Evolutionary conservation across 2,888 invertebrate genomes (phyloP), one percentile per base, ranked within the genome.

Genomic region (Melinaea menophilus): DNA sequence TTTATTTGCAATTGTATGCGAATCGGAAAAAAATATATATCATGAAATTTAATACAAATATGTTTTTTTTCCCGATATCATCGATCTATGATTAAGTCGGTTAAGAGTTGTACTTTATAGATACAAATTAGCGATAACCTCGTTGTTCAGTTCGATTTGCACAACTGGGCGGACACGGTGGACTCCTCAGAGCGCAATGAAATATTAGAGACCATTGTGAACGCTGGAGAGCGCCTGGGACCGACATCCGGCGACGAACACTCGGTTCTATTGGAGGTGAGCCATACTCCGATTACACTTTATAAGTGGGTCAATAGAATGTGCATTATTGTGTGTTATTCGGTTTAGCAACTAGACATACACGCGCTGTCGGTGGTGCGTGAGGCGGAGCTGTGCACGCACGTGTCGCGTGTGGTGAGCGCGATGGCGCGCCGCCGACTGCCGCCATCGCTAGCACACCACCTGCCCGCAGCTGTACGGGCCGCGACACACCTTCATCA

Each of bases 251-350:
- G 67, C 2, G 22, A 64, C 0, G 76, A 82, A 0, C 71, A 81
- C 33, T 69, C 74, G 46, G 74, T 86, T 58, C 65, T 88, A 0
- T 54, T 85, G 0, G 89, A 89, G 77, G 82, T 81, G 69, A 35
- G 31, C 9, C 35, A 5, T 33, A n/a, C 31, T 41, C 35, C 5
- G 13, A 5, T 11, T 57, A 41, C n/a, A n/a, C 13, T 13, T 45
- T 48, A 37, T 34, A 12, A n/a, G 2, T n/a, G n/a, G 41, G 5
- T 2, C 9, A 2, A 5, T 9, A 37, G 2, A 54, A 9, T 41
- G 41, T 9, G 3, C 9, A 37, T 3, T 9, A 11, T 9, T 9
- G 41, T 41, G 41, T 59, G 46, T 46, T 33, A 9, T 34, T 55
- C 4, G 47, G 37, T 34, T 11, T 73, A 82, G 73, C 70, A 89